A percentile compares a stretch with the other conserved stretches of the same genome.
These are phyloP conservation scores for Hemiscyllium ocellatum DNA, from an alignment of 2,113 vertebrate genomes.

Conservation along the genomic window DNA sequence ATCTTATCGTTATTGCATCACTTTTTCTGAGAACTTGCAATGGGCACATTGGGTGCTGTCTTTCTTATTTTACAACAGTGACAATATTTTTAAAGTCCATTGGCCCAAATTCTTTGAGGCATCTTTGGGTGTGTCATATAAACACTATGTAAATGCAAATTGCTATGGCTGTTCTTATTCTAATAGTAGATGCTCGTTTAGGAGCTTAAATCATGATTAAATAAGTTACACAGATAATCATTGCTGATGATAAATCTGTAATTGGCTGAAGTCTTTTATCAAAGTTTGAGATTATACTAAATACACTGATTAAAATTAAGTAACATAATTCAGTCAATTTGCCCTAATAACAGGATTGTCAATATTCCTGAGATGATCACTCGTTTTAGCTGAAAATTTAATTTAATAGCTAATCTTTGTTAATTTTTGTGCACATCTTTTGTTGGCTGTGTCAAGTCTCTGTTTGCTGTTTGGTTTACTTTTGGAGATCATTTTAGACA, in stretches of 20 bases:
- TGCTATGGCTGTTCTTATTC: neutral
- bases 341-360: neutral
- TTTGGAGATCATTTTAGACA: neutral
- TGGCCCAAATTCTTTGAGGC: neutral
- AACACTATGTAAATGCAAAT: neutral
- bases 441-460: neutral
- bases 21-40: no score
- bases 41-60: neutral
- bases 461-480: neutral
- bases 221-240: neutral
- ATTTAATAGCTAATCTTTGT: neutral
- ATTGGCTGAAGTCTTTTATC: neutral
- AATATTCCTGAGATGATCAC: neutral
- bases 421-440: neutral
- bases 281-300: neutral
- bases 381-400: neutral
- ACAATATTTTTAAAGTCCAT: neutral
- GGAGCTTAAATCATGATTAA: neutral
- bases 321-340: neutral
- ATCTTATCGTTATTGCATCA: no score
- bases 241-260: neutral
- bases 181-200: neutral
- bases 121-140: neutral
- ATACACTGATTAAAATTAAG: neutral
- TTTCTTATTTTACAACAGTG: neutral